Evolutionary conservation across 2,888 invertebrate genomes (phyloP), one percentile per base, ranked within the genome.

Genomic region (Pristionchus exspectatus): DNA sequence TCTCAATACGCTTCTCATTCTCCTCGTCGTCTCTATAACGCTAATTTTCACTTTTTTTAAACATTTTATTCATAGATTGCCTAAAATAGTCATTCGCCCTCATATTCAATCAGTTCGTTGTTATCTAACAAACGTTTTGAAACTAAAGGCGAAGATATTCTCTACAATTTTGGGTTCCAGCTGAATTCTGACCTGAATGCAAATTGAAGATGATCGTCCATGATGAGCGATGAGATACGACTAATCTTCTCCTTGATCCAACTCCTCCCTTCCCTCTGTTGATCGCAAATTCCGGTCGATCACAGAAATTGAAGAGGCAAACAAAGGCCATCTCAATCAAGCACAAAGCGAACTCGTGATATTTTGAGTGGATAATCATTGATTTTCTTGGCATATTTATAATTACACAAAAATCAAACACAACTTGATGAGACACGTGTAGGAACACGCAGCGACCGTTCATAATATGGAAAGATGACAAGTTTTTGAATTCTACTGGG

Each of bases 261-360:
- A 10, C 33, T 85, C 38, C 85, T 85, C 63, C 50, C 44, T 21
- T 14, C 27, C 54, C 33, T 66, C 38, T 63, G 33, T 59, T 38
- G 59, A 54, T 84, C 30, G 16, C 56, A 16, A 63, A 63, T 85
- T 85, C 66, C 85, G 59, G 85, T 63, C 85, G 66, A 50, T 81
- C 81, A 74, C 74, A 50, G 16, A n/a, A 54, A 81, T 81, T 50
- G n/a, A 81, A 81, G 81, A 81, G 81, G 81, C 81, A 81, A 81
- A 81, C 81, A 81, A 50, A 54, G 84, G 54, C 30, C n/a, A 74
- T 74, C 74, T 38, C 38, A 74, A 38, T 38, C 74, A 38, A 38
- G 74, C 33, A 74, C 74, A 21, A 21, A 21, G 24, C 16, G 18
- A 74, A 38, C 74, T 74, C 74, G 74, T 44, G 74, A 38, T 74